Evolutionary conservation across 2,797 vertebrate genomes (phyloP).

Genomic region (Muraenolepis orangiensis): DNA sequence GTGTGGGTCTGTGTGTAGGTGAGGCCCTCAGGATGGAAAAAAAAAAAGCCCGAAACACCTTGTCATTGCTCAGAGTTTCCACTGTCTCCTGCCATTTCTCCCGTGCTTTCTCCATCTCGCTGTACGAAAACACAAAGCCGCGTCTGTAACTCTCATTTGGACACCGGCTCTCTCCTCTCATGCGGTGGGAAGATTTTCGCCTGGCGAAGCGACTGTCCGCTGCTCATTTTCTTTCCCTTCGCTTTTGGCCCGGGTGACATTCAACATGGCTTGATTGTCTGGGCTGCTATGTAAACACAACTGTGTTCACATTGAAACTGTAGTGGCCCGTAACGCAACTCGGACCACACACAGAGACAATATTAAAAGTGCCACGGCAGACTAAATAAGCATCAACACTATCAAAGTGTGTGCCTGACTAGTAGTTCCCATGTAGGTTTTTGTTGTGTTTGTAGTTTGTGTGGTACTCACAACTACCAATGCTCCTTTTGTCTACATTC

Average conservation of each 20-base stretch:
- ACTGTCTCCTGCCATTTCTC: constrained; percentile 31
- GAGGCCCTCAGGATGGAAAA: constrained; percentile 20
- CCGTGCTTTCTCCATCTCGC: constrained; percentile 3
- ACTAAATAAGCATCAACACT: not conserved
- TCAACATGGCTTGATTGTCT: not conserved
- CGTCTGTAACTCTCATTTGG: constrained; percentile 1
- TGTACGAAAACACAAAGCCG: not conserved
- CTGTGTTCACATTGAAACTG: not conserved
- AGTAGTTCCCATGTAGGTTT: not conserved
- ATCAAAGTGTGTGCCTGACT: not conserved
- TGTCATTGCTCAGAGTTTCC: constrained; percentile 58
- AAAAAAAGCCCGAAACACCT: constrained; percentile 49
- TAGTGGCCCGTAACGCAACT: not conserved
- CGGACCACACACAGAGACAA: not conserved
- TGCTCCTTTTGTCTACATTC: not conserved
- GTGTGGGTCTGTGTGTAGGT: constrained; percentile 6
- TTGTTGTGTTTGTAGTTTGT: not conserved
- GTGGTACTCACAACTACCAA: not conserved
- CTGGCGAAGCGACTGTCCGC: not conserved
- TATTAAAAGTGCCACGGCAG: not conserved
- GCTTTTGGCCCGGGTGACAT: not conserved
- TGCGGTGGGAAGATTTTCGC: not conserved
- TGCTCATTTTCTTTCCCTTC: not conserved
- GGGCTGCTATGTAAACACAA: not conserved
- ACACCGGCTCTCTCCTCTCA: not conserved